A percentile compares a stretch with the other conserved stretches of the same genome.
These are phyloP conservation scores for Heliconius ismenius DNA, from an alignment of 2,888 invertebrate species.

Conservation along the genomic window DNA sequence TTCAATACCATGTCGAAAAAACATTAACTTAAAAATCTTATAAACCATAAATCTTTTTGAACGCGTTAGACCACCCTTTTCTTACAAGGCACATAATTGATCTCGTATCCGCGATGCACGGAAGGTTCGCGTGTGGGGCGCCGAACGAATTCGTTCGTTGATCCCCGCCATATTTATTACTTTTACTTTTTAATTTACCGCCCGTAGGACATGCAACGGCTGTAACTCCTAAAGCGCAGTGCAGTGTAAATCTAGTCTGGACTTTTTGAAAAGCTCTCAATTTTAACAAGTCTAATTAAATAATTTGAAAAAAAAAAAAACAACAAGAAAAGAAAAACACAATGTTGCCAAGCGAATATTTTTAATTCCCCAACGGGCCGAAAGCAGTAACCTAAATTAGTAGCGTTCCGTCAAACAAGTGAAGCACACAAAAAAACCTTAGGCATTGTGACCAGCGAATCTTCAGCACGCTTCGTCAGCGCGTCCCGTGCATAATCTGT, in stretches of 20 bases:
- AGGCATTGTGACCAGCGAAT: constrained; percentile 45
- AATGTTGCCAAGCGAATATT: neutral
- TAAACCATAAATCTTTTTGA: constrained; percentile 37
- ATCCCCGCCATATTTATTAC: constrained; percentile 52
- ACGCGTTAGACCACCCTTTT: constrained; percentile 42
- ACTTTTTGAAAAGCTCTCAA: constrained; percentile 20
- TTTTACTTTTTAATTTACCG: constrained; percentile 52
- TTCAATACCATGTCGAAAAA: constrained; percentile 31
- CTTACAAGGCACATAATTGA: constrained; percentile 48
- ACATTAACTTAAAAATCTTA: constrained; percentile 26
- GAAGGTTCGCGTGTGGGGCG: constrained; percentile 48
- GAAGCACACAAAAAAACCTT: constrained; percentile 45
- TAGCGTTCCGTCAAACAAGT: constrained; percentile 43
- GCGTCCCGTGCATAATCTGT: constrained; percentile 70
- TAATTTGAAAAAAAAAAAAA: neutral
- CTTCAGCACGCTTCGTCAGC: constrained; percentile 52
- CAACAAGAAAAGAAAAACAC: no score
- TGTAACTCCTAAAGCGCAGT: constrained; percentile 46
- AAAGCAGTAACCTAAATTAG: constrained; percentile 42
- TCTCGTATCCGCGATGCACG: constrained; percentile 44
- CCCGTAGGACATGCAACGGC: constrained; percentile 47
- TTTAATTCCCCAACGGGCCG: constrained; percentile 27
- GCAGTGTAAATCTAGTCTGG: constrained; percentile 41
- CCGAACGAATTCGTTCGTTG: constrained; percentile 49
- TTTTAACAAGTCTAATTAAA: constrained; percentile 16